These are phyloP conservation scores for Miltochrista miniata DNA, from an alignment of 2,888 invertebrate species.

Conservation along the genomic window DNA sequence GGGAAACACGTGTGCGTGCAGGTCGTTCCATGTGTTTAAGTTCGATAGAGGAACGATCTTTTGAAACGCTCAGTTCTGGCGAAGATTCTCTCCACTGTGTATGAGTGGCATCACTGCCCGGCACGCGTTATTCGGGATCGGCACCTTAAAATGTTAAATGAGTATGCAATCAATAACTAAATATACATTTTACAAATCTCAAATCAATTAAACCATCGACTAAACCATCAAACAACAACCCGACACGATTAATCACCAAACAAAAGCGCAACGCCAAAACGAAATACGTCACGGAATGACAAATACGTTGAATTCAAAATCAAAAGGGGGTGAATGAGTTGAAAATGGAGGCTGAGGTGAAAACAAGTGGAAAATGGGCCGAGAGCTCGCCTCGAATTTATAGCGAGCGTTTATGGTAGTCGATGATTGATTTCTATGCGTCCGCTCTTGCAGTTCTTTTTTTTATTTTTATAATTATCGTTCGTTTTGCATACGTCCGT, in stretches of 20 bases:
- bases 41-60: too few species aligned
- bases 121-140: too few species aligned
- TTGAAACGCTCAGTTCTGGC: too few species aligned
- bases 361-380: constrained; percentile 72
- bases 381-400: constrained; percentile 58
- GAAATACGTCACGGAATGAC: constrained; percentile 45
- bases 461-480: constrained; percentile 21
- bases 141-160: too few species aligned
- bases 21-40: too few species aligned
- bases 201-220: constrained; percentile 19
- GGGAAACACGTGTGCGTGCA: too few species aligned
- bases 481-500: neutral
- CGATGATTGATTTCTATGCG: constrained; percentile 62
- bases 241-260: constrained; percentile 37
- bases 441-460: constrained; percentile 36
- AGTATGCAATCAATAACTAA: neutral
- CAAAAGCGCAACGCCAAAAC: constrained; percentile 38
- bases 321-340: constrained; percentile 41
- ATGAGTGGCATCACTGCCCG: too few species aligned
- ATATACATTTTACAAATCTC: constrained; percentile 3
- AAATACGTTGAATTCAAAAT: constrained; percentile 47
- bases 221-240: constrained; percentile 25
- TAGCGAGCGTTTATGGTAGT: constrained; percentile 56
- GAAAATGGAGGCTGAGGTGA: constrained; percentile 59
- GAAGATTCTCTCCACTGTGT: too few species aligned